These are phyloP conservation scores for Achatina immaculata DNA, from an alignment of 1,140 invertebrate species.

Conservation along the genomic window DNA sequence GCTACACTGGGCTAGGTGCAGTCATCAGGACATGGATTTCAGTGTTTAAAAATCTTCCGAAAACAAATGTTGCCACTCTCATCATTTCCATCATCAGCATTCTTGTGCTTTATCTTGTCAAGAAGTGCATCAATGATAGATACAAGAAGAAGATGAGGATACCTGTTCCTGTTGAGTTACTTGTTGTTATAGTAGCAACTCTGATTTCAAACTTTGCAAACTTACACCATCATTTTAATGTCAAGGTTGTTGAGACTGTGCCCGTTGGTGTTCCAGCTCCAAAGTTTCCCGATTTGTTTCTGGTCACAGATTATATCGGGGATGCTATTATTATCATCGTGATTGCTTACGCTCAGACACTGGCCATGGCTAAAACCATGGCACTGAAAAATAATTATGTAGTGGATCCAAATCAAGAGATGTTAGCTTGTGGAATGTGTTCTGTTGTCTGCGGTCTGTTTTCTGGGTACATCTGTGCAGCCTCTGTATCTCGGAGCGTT, in stretches of 20 bases:
- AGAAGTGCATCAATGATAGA: slow-evolving; percentile 66
- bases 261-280: slow-evolving; percentile 54
- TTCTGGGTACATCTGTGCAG: slow-evolving; percentile 55
- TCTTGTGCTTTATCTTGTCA: slow-evolving; percentile 63
- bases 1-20: slow-evolving; percentile 64
- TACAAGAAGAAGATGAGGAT: slow-evolving; percentile 64
- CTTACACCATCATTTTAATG: slow-evolving; percentile 37
- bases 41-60: slow-evolving; percentile 56
- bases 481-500: slow-evolving; percentile 55
- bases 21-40: slow-evolving; percentile 62
- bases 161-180: slow-evolving; percentile 70
- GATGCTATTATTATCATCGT: slow-evolving; percentile 63
- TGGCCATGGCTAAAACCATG: slow-evolving; percentile 71
- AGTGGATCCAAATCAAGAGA: slow-evolving; percentile 49
- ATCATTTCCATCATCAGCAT: slow-evolving; percentile 65
- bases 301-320: slow-evolving; percentile 44
- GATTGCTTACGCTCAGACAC: slow-evolving; percentile 66
- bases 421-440: slow-evolving; percentile 53
- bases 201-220: slow-evolving; percentile 31
- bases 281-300: slow-evolving; percentile 48
- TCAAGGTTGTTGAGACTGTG: slow-evolving; percentile 43
- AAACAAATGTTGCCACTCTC: slow-evolving; percentile 61
- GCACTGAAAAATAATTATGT: slow-evolving; percentile 68
- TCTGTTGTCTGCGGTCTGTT: slow-evolving; percentile 46
- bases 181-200: slow-evolving; percentile 55